Conservation (phyloP, 2,797 vertebrate species). For the Sebastes vulpes region DNA sequence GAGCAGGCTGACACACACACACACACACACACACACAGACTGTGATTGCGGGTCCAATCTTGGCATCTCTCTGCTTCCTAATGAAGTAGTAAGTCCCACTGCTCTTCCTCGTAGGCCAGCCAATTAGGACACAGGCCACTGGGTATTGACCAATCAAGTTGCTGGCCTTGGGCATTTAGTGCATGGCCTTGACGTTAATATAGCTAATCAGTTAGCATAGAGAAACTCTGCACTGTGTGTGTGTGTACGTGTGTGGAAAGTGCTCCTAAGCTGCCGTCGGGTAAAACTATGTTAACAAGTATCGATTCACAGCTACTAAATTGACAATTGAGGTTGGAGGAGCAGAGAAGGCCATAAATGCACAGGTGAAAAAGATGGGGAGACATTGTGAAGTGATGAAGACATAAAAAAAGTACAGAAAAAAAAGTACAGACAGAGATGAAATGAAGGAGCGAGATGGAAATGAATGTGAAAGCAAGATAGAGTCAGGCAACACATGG, state of each 20-base stretch:
- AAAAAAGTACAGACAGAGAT: background rate
- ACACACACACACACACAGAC: background rate
- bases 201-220: conserved; percentile 48
- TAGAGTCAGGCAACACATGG: conserved; percentile 2
- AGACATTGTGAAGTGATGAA: background rate
- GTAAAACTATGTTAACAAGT: conserved; percentile 52
- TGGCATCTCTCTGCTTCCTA: conserved; percentile 60
- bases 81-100: conserved; percentile 76
- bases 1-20: background rate
- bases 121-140: conserved; percentile 66
- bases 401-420: background rate
- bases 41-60: conserved; percentile 31
- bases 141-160: conserved; percentile 74
- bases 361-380: background rate
- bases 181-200: conserved; percentile 70
- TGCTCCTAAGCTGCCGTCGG: conserved; percentile 19
- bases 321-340: conserved; percentile 21
- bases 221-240: background rate
- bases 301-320: conserved; percentile 42
- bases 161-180: conserved; percentile 56
- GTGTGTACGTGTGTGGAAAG: background rate
- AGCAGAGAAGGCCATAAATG: conserved; percentile 12
- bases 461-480: background rate
- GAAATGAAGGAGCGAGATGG: background rate
- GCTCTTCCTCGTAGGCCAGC: conserved; percentile 62